These are phyloP conservation scores for Drosophila helvetica DNA, from an alignment of 2,888 invertebrate genomes.

Conservation along the genomic window DNA sequence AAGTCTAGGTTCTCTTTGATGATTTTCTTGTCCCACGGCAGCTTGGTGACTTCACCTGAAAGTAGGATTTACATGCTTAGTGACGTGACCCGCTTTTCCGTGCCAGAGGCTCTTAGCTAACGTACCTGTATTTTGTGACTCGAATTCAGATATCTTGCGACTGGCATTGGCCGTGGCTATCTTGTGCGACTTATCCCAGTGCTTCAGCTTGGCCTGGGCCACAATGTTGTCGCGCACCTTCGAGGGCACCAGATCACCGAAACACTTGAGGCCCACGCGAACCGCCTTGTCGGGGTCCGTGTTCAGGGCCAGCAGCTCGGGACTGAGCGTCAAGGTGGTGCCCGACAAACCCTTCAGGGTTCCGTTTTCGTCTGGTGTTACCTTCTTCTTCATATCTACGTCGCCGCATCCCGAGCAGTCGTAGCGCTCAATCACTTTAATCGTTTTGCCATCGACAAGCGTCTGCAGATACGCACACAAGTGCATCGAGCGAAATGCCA, in stretches of 20 bases:
- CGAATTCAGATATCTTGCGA: conserved; percentile 90
- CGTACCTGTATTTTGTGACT: conserved; percentile 86
- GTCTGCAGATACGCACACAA: conserved; percentile 85
- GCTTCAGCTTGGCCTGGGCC: conserved; percentile 90
- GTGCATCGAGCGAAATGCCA: conserved; percentile 1
- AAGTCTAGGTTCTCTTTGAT: conserved; percentile 95
- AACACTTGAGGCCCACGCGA: conserved; percentile 93
- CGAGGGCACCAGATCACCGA: conserved; percentile 94
- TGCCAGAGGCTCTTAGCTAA: too few species aligned
- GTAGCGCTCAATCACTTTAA: conserved; percentile 96
- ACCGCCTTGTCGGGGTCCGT: conserved; percentile 91
- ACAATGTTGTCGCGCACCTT: conserved; percentile 92
- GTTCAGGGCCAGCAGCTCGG: conserved; percentile 85
- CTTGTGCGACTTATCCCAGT: conserved; percentile 94
- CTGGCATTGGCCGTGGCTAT: conserved; percentile 90
- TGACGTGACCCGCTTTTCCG: neutral
- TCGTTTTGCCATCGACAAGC: conserved; percentile 91
- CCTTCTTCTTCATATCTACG: conserved; percentile 93
- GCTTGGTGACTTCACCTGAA: conserved; percentile 84
- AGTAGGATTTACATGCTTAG: neutral
- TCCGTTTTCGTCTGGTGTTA: conserved; percentile 88
- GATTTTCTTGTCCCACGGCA: conserved; percentile 89
- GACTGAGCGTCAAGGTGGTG: conserved; percentile 88
- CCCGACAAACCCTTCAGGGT: conserved; percentile 93
- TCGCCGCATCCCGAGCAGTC: conserved; percentile 99